Percentiles rank a stretch among this genome's conserved stretches.
phyloP scores from a whole-genome alignment of 2,888 invertebrate genomes.

The Latrodectus hesperus region DNA sequence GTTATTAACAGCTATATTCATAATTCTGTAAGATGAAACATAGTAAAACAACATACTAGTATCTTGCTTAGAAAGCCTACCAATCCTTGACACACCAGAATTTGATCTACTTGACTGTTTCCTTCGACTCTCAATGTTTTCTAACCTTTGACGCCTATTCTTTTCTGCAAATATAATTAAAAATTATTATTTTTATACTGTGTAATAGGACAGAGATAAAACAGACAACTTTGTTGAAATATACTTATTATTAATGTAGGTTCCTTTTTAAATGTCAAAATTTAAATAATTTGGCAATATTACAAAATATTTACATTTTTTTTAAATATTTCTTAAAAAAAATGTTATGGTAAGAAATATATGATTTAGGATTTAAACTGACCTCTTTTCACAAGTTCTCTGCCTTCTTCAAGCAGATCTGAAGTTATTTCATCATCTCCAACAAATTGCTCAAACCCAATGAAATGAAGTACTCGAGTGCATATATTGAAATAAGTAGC shows the following conservation, averaged over 20 bases:
- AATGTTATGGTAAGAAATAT: slow-evolving; percentile 79
- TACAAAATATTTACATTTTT: background rate
- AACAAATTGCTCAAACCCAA: slow-evolving; percentile 98
- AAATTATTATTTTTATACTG: background rate
- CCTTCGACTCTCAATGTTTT: slow-evolving; percentile 85
- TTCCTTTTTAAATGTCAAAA: background rate
- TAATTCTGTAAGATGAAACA: too few species aligned
- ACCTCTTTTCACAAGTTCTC: slow-evolving; percentile 93
- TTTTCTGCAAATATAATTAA: slow-evolving; percentile 81
- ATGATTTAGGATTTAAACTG: slow-evolving; percentile 74
- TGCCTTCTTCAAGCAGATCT: slow-evolving; percentile 94
- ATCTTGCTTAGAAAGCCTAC: slow-evolving; percentile 4
- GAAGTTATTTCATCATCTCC: slow-evolving; percentile 94
- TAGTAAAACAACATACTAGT: background rate
- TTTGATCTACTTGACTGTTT: slow-evolving; percentile 77
- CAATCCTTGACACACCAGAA: slow-evolving; percentile 10
- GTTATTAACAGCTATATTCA: too few species aligned
- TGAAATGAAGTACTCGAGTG: slow-evolving; percentile 88
- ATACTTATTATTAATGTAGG: background rate
- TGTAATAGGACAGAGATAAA: background rate
- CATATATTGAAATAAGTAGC: slow-evolving; percentile 96
- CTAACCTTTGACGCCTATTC: slow-evolving; percentile 85
- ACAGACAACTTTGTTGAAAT: background rate
- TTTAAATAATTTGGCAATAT: background rate
- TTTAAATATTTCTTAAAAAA: slow-evolving; percentile 78